Base-by-base conservation (phyloP, 2,113 vertebrate species). In the Phylloscopus trochilus region DNA sequence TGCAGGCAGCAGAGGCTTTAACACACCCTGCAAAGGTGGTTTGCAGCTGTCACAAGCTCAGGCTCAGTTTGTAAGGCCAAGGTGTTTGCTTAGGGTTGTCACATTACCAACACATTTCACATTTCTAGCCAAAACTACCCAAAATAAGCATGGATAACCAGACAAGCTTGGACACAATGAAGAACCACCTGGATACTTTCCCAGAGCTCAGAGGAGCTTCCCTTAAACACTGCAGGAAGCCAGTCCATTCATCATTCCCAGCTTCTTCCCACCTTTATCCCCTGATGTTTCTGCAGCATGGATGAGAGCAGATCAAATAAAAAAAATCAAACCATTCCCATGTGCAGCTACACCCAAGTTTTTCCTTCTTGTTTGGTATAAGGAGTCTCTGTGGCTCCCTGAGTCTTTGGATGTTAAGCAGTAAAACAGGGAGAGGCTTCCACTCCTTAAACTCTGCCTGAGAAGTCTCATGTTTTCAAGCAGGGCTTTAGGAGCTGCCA, bases 351-450 rank as follows among this genome's bases (percentile, higher is more conserved):
- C 35, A n/a, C 28, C 60, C 23, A 10, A 51, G 6, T 31, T 78
- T 31, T 28, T 11, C 30, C 11, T 63, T 70, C 69, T 30, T 23
- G 4, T 1, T 62, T 47, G 2, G 6, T 58, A 5, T 8, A 60
- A 21, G 19, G 13, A 2, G 28, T 11, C 28, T 77, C 30, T 1
- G 0, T 3, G 3, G 6, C 44, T 33, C 28, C 27, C 46, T 9
- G 11, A 37, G 6, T 15, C 43, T 19, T 13, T 13, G 2, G 37
- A 27, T 10, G 1, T 67, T 47, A 60, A 69, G 6, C 5, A 60
- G 4, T 12, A 15, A 63, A 52, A 52, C 0, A 3, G 3, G 2
- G 31, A 41, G 13, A 81, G 18, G 12, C 19, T 74, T 18, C 49
- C 11, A 43, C 33, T 68, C 53, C 51, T 26, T 72, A 31, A 5